Evolutionary conservation across 2,113 vertebrate genomes (phyloP).

Genomic region (Vulpes lagopus): DNA sequence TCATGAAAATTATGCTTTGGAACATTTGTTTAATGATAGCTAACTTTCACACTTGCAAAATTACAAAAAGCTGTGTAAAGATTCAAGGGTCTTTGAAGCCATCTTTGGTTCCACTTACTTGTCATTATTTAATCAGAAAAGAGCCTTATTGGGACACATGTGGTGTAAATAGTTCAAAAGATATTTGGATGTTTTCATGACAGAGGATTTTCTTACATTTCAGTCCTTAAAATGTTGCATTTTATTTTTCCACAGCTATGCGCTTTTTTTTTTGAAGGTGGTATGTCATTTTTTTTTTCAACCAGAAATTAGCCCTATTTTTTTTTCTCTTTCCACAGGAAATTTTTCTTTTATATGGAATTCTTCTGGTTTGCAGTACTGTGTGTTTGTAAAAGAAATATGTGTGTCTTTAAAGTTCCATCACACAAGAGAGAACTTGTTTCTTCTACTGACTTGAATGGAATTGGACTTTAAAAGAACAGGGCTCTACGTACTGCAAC

Average conservation of each 20-base stretch:
- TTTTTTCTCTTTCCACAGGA: slow-evolving; percentile 34
- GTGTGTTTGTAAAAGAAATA: slow-evolving; percentile 43
- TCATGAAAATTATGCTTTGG: slow-evolving; percentile 77
- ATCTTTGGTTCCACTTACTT: slow-evolving; percentile 82
- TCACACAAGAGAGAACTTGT: slow-evolving; percentile 64
- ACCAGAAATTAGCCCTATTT: slow-evolving; percentile 63
- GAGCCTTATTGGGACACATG: slow-evolving; percentile 70
- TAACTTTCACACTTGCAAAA: slow-evolving; percentile 81
- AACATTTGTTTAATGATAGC: slow-evolving; percentile 81
- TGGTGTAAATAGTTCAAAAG: slow-evolving; percentile 80
- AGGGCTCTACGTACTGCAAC: neutral
- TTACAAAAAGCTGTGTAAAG: slow-evolving; percentile 82
- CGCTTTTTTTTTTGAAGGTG: slow-evolving; percentile 46
- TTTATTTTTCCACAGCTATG: slow-evolving; percentile 72
- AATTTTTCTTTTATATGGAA: slow-evolving; percentile 46
- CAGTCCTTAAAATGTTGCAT: slow-evolving; percentile 76
- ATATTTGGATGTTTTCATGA: slow-evolving; percentile 78
- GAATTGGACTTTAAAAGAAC: slow-evolving; percentile 67
- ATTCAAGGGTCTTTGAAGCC: slow-evolving; percentile 75
- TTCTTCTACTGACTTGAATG: slow-evolving; percentile 56
- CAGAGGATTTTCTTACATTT: slow-evolving; percentile 72
- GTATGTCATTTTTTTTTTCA: slow-evolving; percentile 63
- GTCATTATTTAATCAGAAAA: slow-evolving; percentile 81
- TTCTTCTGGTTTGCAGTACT: slow-evolving; percentile 62
- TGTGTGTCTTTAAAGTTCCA: slow-evolving; percentile 47